phyloP scores from a whole-genome alignment of 2,888 invertebrate species.

The Eupelmus urozonus region DNA sequence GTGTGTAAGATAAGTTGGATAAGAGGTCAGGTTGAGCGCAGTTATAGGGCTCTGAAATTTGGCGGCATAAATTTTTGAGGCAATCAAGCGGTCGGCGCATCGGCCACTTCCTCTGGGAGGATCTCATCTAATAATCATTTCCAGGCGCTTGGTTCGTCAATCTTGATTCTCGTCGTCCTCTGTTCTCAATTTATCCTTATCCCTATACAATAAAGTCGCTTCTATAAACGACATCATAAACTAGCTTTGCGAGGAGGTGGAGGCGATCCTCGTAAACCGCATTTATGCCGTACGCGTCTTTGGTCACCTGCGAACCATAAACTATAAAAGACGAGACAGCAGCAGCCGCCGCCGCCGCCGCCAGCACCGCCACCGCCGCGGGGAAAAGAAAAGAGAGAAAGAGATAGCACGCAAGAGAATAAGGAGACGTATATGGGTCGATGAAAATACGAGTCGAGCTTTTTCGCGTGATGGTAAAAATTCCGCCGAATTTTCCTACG shows the following conservation, averaged over 20 bases:
- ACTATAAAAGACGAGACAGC: conserved; percentile 48
- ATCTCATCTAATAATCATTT: conserved; percentile 39
- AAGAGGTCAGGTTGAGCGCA: too few species aligned
- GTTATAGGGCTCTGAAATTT: too few species aligned
- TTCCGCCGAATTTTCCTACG: neutral
- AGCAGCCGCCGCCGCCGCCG: neutral
- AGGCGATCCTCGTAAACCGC: conserved; percentile 53
- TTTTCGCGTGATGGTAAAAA: conserved; percentile 18
- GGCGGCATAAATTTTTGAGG: conserved; percentile 24
- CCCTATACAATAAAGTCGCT: conserved; percentile 45
- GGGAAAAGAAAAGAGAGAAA: conserved; percentile 9
- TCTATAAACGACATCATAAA: conserved; percentile 55
- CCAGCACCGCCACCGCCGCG: neutral
- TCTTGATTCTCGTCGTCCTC: conserved; percentile 28
- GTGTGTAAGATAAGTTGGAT: too few species aligned
- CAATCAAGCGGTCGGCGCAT: neutral
- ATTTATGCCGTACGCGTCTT: conserved; percentile 56
- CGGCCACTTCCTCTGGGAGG: neutral
- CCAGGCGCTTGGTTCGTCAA: conserved; percentile 31
- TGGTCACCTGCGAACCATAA: conserved; percentile 59
- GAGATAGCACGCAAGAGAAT: neutral
- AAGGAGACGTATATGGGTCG: neutral
- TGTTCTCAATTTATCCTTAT: conserved; percentile 51
- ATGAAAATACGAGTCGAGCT: conserved; percentile 27
- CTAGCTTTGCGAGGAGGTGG: conserved; percentile 11